These are phyloP conservation scores for Corythaeola cristata DNA, from an alignment of 2,113 vertebrate genomes.

Conservation along the genomic window DNA sequence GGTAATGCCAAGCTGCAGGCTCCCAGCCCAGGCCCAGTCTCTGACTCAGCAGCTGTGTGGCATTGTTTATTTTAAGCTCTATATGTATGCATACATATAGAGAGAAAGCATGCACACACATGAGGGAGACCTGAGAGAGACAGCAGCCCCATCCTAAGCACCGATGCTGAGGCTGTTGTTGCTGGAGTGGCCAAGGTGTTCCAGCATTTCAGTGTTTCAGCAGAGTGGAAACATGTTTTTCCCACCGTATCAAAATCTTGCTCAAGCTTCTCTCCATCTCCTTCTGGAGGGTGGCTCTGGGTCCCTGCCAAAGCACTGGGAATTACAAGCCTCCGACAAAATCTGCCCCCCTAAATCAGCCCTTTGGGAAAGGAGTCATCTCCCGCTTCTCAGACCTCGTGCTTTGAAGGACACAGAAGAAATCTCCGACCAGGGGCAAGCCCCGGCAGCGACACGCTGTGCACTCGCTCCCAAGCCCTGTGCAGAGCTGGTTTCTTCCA, in stretches of 20 bases:
- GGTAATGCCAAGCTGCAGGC: neutral
- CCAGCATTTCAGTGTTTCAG: neutral
- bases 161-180: neutral
- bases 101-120: accelerated
- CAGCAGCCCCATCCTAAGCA: neutral
- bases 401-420: neutral
- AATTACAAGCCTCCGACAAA: neutral
- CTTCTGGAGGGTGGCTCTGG: neutral
- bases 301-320: neutral
- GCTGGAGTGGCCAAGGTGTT: neutral
- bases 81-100: neutral
- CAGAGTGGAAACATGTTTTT: neutral
- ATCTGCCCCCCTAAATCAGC: neutral
- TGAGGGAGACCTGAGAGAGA: neutral
- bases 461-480: neutral
- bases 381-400: neutral
- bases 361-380: neutral
- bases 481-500: neutral
- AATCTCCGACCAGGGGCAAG: accelerated
- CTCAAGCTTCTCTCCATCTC: neutral
- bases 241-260: neutral
- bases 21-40: neutral
- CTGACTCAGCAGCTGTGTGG: constrained; percentile 22
- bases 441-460: accelerated
- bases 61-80: neutral